Base-by-base conservation (phyloP, 2,797 vertebrate genomes). In the Gymnopithys bicolor region DNA sequence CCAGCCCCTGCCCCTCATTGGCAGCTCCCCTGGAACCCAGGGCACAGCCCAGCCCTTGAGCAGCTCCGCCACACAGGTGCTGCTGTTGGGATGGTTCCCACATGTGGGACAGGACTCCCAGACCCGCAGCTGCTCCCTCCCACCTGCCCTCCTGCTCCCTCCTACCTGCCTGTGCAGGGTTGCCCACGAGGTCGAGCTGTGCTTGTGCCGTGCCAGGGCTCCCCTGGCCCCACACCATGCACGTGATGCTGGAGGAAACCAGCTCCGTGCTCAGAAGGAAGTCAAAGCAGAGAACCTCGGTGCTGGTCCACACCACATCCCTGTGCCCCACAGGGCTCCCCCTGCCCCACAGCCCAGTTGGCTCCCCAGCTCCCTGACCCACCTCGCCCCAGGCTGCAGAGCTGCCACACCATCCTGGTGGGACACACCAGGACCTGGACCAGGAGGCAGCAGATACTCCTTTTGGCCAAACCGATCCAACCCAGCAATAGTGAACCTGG, bases 401-500 rank as follows among this genome's bases (percentile, higher is more conserved):
- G 55, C 37, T 10, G 15, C 21, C 2, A 3, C 1, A 22, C n/a
- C 15, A 0, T 4, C 9, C 55, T 5, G 25, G 22, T 0, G 2
- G 78, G 69, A 14, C 37, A 35, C 4, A 32, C 10, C 45, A 14
- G 10, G 1, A 4, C n/a, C 11, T 1, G 10, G 5, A 1, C 43
- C 78, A 27, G 35, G 32, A 33, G 9, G 9, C 9, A 32, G 17
- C 2, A 8, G 11, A 10, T 0, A 0, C 1, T 21, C 33, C 63
- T 39, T 9, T 2, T 7, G 16, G 45, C 22, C 49, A 17, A 76
- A 64, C 0, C 1, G 9, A 1, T 2, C 9, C 1, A 17, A 19
- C 5, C 0, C 4, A 2, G 77, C 23, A 8, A 3, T 1, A 0
- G 7, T 0, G 1, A 69, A 2, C 8, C 7, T 3, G 1, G 28